These are phyloP conservation scores for Epizoanthus scotinus DNA, from an alignment of 92 coral and sea anemone species.

Conservation along the genomic window DNA sequence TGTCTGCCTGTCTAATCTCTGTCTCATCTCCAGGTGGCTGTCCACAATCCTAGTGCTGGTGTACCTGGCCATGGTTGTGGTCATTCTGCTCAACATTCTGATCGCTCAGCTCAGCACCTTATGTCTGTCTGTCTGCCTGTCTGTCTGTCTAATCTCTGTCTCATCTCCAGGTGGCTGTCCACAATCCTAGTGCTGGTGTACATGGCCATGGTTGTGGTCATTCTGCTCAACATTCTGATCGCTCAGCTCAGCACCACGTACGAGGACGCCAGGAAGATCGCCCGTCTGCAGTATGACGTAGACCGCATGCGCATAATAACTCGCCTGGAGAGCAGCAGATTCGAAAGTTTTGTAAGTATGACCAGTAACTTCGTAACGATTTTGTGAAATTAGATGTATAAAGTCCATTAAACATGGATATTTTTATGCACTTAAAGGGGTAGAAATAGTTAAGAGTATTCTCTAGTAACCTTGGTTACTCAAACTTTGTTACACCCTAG, in stretches of 20 bases:
- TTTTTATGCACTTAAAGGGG: too few relatives aligned
- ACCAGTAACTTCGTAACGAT: too few relatives aligned
- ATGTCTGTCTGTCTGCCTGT: too few relatives aligned
- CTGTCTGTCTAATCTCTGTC: background rate
- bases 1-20: too few relatives aligned
- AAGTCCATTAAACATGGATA: too few relatives aligned
- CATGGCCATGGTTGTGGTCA: constrained; percentile 70
- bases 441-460: background rate
- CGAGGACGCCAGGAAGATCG: constrained; percentile 64
- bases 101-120: constrained; percentile 74
- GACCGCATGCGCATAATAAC: constrained; percentile 71
- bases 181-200: too few relatives aligned
- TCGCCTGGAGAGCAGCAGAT: constrained; percentile 69
- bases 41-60: too few relatives aligned
- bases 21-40: constrained; percentile 55
- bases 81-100: constrained; percentile 74
- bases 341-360: background rate
- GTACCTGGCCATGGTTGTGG: too few relatives aligned
- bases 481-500: constrained; percentile 32
- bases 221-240: constrained; percentile 73
- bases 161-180: constrained; percentile 60
- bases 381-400: too few relatives aligned
- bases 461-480: background rate
- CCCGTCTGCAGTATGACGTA: constrained; percentile 75
- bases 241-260: constrained; percentile 80